Base-by-base conservation (phyloP, 1,140 invertebrate species). In the Bombus turneri region DNA sequence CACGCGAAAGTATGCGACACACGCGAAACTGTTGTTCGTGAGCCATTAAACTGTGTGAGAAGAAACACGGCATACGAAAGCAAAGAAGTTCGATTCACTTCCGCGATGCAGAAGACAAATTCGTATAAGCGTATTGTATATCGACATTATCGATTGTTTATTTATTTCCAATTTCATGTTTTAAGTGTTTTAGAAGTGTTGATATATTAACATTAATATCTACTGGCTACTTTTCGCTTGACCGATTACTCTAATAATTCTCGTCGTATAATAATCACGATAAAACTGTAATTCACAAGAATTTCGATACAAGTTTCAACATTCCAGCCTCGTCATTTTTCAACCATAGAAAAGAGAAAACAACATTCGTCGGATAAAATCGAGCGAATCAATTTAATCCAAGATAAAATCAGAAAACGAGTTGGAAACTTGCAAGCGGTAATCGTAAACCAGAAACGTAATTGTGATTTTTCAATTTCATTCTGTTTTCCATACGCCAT, bases 1-100 rank as follows among this genome's bases (percentile, higher is more conserved):
- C 25, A 64, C 80, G 31, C 39, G 80, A 74, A 82, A n/a, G 80
- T 82, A 82, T 82, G 80, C 80, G 39, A 82, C 69, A 43, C 71
- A 74, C 57, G 72, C 15, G 53, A 82, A 74, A 75, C 53, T 75
- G 81, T 82, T 75, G 81, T 34, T 64, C 39, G 81, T 47, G 31
- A 39, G 34, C n/a, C 57, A 37, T 82, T 75, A 75, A 64, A 13
- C 25, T 82, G 39, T 25, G 57, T 5, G 69, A 62, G 80, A 47
- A 75, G 81, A 75, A 82, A 75, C 71, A 31, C 31, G 57, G 79
- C 15, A 47, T 75, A 64, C 81, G 53, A 34, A 64, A 75, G 71
- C 28, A 22, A 64, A 74, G 39, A 43, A 59, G 10, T 82, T 15
- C 71, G 10, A 74, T 82, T 82, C 39, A 47, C 71, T 82, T 82